Conservation (phyloP, 2,113 vertebrate species). For the Chloroceryle aenea region DNA sequence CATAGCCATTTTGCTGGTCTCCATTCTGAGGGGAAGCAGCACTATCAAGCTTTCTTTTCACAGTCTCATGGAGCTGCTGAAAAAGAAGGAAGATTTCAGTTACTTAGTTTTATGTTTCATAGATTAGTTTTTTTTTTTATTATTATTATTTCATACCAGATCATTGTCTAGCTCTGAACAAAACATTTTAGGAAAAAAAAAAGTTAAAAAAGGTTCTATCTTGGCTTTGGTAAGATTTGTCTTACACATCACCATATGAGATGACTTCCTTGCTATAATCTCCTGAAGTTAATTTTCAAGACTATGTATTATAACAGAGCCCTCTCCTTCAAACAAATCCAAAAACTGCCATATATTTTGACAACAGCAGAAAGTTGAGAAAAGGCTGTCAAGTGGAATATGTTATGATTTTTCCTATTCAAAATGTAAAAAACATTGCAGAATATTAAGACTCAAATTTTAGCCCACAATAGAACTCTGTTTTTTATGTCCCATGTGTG, state of each 20-base stretch:
- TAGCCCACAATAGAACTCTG: not conserved
- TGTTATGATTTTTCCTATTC: not conserved
- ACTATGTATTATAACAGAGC: not conserved
- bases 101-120: not conserved
- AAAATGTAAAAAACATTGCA: not conserved
- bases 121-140: not conserved
- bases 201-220: not conserved
- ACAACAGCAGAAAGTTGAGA: not conserved
- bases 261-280: not conserved
- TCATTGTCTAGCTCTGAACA: not conserved
- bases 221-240: not conserved
- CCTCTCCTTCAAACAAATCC: not conserved
- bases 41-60: conserved; percentile 92
- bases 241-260: not conserved
- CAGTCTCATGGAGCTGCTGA: conserved; percentile 91
- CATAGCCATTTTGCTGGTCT: conserved; percentile 89
- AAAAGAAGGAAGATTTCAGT: not conserved
- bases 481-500: not conserved
- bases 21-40: conserved; percentile 86
- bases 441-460: not conserved
- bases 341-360: not conserved
- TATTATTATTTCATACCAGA: not conserved
- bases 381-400: not conserved
- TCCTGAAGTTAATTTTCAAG: not conserved
- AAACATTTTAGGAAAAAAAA: not conserved